Conservation (phyloP, 2,888 invertebrate species). For the Hedya salicella region DNA sequence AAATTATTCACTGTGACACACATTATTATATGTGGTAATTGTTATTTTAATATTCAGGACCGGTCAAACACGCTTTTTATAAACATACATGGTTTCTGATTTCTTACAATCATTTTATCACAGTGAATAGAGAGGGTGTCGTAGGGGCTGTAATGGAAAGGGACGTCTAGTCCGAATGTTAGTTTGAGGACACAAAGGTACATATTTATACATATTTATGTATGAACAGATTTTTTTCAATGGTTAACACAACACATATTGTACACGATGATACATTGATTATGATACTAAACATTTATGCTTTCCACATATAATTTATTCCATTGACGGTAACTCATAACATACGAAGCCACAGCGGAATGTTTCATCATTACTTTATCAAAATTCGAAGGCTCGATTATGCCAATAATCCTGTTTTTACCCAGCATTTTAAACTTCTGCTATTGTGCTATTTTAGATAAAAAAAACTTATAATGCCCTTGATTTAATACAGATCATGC, state of each 20-base stretch:
- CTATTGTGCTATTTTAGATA: neutral
- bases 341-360: conserved; percentile 61
- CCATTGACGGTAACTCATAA: conserved; percentile 55
- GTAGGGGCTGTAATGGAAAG: conserved; percentile 40
- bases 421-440: neutral
- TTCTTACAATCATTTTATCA: conserved; percentile 59
- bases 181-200: conserved; percentile 24
- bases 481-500: conserved; percentile 8
- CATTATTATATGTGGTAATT: conserved; percentile 28
- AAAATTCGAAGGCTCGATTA: neutral
- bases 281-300: conserved; percentile 53
- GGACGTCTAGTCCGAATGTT: conserved; percentile 8
- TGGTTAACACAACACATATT: conserved; percentile 41
- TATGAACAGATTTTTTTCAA: conserved; percentile 40
- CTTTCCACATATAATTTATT: conserved; percentile 47
- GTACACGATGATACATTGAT: conserved; percentile 52
- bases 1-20: conserved; percentile 70
- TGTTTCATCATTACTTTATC: conserved; percentile 50
- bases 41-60: conserved; percentile 6
- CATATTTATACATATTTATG: conserved; percentile 18
- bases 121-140: conserved; percentile 69
- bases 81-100: conserved; percentile 36
- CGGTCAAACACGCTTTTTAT: conserved; percentile 4
- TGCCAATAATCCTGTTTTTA: neutral
- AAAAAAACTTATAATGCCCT: neutral